phyloP scores from a whole-genome alignment of 2,888 invertebrate species.

The Sarcophaga variegata region DNA sequence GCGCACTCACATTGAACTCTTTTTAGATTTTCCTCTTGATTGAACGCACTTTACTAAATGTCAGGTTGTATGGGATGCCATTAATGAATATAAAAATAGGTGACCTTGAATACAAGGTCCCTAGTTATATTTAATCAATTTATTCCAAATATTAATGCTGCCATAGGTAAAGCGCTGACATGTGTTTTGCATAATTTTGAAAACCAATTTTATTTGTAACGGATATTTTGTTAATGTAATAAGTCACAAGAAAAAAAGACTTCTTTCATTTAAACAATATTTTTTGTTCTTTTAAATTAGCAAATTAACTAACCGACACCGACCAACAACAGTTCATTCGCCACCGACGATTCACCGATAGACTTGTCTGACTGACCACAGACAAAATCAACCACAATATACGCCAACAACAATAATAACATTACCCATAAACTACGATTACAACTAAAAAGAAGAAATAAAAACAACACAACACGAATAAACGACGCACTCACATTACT shows the following conservation, averaged over 20 bases:
- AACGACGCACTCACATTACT: conserved; percentile 27
- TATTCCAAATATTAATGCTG: no score
- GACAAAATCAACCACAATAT: conserved; percentile 32
- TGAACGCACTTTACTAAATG: neutral
- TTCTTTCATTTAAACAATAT: conserved; percentile 7
- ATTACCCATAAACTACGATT: conserved; percentile 33
- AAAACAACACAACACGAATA: conserved; percentile 8
- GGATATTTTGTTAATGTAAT: neutral
- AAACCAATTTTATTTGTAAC: neutral
- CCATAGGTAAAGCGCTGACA: no score
- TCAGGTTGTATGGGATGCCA: neutral
- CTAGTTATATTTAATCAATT: neutral
- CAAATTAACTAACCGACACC: conserved; percentile 26
- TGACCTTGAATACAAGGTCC: neutral
- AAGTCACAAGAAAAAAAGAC: conserved; percentile 22
- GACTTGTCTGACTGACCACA: conserved; percentile 47
- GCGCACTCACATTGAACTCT: neutral
- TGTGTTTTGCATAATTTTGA: no score
- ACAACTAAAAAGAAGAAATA: conserved; percentile 22
- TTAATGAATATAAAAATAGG: neutral
- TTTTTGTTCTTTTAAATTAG: neutral
- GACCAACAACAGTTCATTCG: neutral
- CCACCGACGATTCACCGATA: conserved; percentile 14
- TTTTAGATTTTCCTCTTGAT: neutral
- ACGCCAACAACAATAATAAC: conserved; percentile 28